Evolutionary conservation across 2,888 invertebrate genomes (phyloP), one percentile per base, ranked within the genome.

Genomic region (Hypomecis punctinalis): DNA sequence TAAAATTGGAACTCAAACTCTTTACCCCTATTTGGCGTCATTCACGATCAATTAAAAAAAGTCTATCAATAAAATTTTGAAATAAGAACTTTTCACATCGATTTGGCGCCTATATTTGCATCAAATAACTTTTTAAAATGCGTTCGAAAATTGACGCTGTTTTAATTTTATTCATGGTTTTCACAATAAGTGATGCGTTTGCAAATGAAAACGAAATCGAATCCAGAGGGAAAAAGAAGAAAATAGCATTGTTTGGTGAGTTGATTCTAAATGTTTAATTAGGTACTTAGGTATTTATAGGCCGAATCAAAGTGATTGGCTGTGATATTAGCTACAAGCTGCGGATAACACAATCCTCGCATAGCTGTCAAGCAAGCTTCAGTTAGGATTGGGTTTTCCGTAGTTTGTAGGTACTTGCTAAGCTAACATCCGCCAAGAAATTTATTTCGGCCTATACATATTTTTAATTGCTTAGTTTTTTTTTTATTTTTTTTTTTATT

Each of bases 141-240:
- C 64, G 65, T 67, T 67, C 49, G 6, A 66, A 72, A 67, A 68
- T 59, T 61, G 70, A 80, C 55, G 49, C 76, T 51, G 51, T 81
- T 63, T 62, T 81, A 63, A 63, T 80, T 47, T 59, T 80, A 42
- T 60, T 70, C 23, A 49, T 54, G 11, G 75, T 64, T 56, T 53
- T 81, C 39, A 67, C 73, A 39, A 58, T 72, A 5, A 78, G 82
- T 74, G 78, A 78, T 46, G 82, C 81, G 2, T 61, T 72, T 55
- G 40, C 46, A 47, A 55, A 63, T 45, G 72, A 66, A 48, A 72
- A 75, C 57, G 77, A 76, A 13, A 67, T 85, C 4, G 90, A 90
- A 75, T 68, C 80, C 7, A 81, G 90, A 76, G 90, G 90, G 23
- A 91, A 91, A 73, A 90, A 90, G 76, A 90, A 91, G 76, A 90